Evolutionary conservation across 2,888 invertebrate genomes (phyloP).

Genomic region (Fragum fragum): DNA sequence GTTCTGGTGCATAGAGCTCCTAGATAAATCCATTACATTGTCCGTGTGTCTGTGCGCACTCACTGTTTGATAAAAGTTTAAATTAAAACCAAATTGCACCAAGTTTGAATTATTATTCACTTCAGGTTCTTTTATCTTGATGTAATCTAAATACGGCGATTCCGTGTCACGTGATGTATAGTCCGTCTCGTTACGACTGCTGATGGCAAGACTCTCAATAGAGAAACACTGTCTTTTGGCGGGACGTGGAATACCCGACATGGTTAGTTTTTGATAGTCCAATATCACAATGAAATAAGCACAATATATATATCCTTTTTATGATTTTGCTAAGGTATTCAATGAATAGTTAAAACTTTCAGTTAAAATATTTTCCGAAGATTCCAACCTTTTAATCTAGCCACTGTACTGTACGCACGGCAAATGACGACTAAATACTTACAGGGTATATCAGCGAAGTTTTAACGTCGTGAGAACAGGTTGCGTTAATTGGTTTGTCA

Average conservation of each 20-base stretch:
- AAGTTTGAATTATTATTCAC: constrained; percentile 18
- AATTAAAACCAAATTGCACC: constrained; percentile 3
- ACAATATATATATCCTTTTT: too few species aligned
- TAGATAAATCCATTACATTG: neutral
- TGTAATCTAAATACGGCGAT: constrained; percentile 55
- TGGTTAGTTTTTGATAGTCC: neutral
- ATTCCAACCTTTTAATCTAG: too few species aligned
- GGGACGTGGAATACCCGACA: neutral
- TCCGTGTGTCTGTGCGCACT: neutral
- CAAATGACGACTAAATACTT: constrained; percentile 1
- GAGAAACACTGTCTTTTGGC: constrained; percentile 67
- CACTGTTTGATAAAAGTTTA: neutral
- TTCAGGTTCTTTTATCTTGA: constrained; percentile 14
- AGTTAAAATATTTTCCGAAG: too few species aligned
- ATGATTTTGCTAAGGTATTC: too few species aligned
- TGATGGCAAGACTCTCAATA: constrained; percentile 66
- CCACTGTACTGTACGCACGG: neutral
- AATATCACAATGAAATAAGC: too few species aligned
- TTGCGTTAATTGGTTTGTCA: constrained; percentile 50
- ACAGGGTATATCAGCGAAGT: neutral
- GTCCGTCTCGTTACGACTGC: constrained; percentile 52
- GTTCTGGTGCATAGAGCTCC: neutral
- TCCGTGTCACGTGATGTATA: constrained; percentile 51
- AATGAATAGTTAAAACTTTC: too few species aligned
- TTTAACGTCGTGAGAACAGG: constrained; percentile 37